These are phyloP conservation scores for Physeter macrocephalus DNA, from an alignment of 2,113 vertebrate species.

Conservation along the genomic window DNA sequence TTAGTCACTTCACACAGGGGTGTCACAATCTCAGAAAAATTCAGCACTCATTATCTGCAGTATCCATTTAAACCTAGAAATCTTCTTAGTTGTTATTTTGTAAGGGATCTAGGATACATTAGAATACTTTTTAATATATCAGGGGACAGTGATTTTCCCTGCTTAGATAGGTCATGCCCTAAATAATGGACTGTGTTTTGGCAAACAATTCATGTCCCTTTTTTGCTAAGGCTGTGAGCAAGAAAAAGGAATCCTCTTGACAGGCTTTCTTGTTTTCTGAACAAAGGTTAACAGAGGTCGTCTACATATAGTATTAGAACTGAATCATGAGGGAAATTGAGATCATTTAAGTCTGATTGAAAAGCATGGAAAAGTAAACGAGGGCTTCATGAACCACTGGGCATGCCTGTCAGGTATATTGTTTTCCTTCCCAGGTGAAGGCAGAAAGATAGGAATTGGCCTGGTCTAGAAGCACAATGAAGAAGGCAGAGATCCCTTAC, in stretches of 20 bases:
- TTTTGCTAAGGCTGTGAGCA: not conserved
- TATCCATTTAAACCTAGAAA: not conserved
- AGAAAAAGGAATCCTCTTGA: not conserved
- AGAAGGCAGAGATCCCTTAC: not conserved
- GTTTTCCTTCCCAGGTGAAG: not conserved
- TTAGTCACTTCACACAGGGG: not conserved
- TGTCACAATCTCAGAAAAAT: not conserved
- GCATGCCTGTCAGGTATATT: not conserved
- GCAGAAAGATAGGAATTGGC: not conserved
- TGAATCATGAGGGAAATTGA: not conserved
- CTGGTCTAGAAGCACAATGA: not conserved
- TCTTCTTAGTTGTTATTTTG: not conserved
- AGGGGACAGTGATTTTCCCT: not conserved
- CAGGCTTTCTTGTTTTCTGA: not conserved
- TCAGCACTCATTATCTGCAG: not conserved
- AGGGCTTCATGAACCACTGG: not conserved
- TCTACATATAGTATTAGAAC: not conserved
- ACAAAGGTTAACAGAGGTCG: not conserved
- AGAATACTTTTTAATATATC: not conserved
- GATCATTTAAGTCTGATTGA: not conserved
- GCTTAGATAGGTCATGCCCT: not conserved
- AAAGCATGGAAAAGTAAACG: not conserved
- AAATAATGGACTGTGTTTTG: not conserved
- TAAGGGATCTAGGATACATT: not conserved
- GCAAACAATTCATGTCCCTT: not conserved